phyloP scores from a whole-genome alignment of 2,797 vertebrate genomes.

The Pelochelys cantorii region DNA sequence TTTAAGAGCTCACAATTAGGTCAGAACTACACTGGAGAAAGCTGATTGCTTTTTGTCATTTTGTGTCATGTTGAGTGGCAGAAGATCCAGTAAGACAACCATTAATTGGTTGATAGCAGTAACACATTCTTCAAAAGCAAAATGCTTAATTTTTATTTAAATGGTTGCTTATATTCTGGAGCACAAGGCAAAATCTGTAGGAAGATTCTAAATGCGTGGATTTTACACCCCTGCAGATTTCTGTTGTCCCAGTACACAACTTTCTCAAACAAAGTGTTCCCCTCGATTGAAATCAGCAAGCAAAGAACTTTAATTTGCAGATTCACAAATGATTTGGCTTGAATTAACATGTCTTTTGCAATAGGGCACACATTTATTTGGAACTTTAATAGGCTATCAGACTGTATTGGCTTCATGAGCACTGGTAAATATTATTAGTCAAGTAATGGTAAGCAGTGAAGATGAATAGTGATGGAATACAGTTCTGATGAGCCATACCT shows the following conservation, averaged over 20 bases:
- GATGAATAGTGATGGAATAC: slow-evolving; percentile 78
- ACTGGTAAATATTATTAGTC: slow-evolving; percentile 72
- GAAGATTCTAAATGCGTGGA: neutral
- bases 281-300: slow-evolving; percentile 40
- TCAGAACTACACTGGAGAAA: neutral
- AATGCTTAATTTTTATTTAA: neutral
- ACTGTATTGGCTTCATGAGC: slow-evolving; percentile 78
- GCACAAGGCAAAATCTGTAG: neutral
- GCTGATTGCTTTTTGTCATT: neutral
- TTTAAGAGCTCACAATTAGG: neutral
- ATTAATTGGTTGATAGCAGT: neutral
- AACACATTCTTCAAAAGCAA: neutral
- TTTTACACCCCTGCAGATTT: neutral
- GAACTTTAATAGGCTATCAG: slow-evolving; percentile 79
- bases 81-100: neutral
- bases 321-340: slow-evolving; percentile 8
- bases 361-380: slow-evolving; percentile 5
- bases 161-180: slow-evolving; percentile 11
- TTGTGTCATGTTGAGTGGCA: fast-evolving
- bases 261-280: slow-evolving; percentile 13
- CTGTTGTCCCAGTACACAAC: neutral
- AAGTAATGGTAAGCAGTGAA: slow-evolving; percentile 69
- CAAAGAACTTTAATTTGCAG: slow-evolving; percentile 18
- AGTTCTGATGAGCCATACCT: slow-evolving; percentile 94
- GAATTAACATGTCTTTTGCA: neutral